phyloP scores from a whole-genome alignment of 1,140 invertebrate genomes.

The Marisa cornuarietis region DNA sequence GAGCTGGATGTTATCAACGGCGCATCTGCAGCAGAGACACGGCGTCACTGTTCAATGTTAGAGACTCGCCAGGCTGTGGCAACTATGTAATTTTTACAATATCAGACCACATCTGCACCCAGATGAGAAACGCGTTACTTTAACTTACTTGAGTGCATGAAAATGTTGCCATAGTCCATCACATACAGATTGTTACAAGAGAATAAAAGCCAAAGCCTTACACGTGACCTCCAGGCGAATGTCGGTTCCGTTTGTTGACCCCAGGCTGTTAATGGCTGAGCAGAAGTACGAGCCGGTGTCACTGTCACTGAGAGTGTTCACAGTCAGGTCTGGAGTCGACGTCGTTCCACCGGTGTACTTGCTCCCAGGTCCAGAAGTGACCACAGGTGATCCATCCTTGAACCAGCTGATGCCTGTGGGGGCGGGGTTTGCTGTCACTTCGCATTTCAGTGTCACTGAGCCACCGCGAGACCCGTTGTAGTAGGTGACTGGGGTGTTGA shows the following conservation, averaged over 20 bases:
- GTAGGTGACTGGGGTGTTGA: background rate
- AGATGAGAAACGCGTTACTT: too few species aligned
- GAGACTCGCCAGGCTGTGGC: too few species aligned
- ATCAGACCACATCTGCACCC: too few species aligned
- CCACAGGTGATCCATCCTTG: background rate
- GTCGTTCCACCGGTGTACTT: conserved; percentile 9
- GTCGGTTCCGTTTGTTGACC: background rate
- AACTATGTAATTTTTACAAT: too few species aligned
- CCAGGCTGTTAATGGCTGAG: background rate
- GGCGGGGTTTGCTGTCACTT: background rate
- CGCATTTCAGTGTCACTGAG: background rate
- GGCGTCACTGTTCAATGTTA: too few species aligned
- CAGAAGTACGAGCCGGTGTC: conserved; percentile 5
- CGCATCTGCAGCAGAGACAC: background rate
- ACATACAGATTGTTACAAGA: too few species aligned
- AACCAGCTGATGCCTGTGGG: background rate
- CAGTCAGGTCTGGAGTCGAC: conserved; percentile 4
- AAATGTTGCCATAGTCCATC: too few species aligned
- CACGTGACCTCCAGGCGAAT: conserved; percentile 8
- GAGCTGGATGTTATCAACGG: background rate
- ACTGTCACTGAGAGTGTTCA: background rate
- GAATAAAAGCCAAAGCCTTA: background rate
- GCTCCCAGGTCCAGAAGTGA: background rate
- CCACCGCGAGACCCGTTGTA: background rate
- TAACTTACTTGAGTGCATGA: too few species aligned